Evolutionary conservation across 1,140 invertebrate genomes (phyloP).

Genomic region (Zaprionus africanus): DNA sequence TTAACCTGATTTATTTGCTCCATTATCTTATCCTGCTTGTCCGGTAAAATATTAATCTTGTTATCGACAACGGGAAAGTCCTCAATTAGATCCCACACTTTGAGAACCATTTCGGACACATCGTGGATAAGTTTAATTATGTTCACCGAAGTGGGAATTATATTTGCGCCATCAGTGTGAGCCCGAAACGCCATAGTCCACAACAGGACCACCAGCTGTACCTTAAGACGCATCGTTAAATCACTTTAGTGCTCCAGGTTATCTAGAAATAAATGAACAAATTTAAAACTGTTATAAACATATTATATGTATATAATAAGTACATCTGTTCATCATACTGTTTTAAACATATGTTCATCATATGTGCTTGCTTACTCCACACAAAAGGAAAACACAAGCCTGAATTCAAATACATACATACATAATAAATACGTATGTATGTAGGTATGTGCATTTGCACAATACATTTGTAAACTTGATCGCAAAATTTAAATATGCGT

Average conservation of each 20-base stretch:
- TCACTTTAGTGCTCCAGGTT: not conserved
- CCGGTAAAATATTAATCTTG: constrained; percentile 18
- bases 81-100: constrained; percentile 26
- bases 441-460: no score
- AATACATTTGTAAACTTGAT: no score
- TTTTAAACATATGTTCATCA: no score
- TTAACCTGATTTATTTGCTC: constrained; percentile 23
- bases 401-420: not conserved
- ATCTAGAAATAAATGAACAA: not conserved
- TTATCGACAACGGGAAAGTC: not conserved
- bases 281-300: not conserved
- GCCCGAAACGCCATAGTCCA: not conserved
- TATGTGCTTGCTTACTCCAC: no score
- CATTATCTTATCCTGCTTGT: constrained; percentile 25
- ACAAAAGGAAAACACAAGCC: no score
- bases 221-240: not conserved
- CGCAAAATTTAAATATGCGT: no score
- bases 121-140: constrained; percentile 41
- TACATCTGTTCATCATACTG: no score
- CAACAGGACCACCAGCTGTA: constrained; percentile 4
- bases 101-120: constrained; percentile 16
- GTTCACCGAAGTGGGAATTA: constrained; percentile 20
- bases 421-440: not conserved
- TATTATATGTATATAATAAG: no score
- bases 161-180: not conserved